A percentile compares a stretch with the other conserved stretches of the same genome.
phyloP scores from a whole-genome alignment of 1,140 invertebrate genomes.

The Bombus pyrosoma region DNA sequence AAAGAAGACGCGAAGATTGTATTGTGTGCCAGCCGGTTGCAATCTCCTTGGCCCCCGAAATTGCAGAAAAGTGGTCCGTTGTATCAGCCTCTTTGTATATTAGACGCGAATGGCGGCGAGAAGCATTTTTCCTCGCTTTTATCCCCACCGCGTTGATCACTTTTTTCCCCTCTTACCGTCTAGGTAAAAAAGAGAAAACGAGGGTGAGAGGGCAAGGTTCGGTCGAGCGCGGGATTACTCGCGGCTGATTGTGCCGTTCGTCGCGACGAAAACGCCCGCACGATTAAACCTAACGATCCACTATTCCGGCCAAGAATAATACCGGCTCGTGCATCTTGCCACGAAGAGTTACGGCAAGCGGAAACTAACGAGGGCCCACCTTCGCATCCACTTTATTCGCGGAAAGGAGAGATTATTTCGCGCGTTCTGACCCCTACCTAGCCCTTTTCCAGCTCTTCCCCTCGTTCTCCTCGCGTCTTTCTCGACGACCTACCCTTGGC shows the following conservation, averaged over 20 bases:
- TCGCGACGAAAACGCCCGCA: slow-evolving; percentile 39
- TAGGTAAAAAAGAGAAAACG: neutral
- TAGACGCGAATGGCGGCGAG: slow-evolving; percentile 20
- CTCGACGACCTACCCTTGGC: slow-evolving; percentile 12
- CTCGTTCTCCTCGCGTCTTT: neutral
- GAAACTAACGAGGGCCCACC: slow-evolving; percentile 42
- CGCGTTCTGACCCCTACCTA: neutral
- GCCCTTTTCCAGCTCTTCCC: no score
- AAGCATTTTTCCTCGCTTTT: slow-evolving; percentile 26
- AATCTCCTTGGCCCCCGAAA: slow-evolving; percentile 26
- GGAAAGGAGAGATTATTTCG: slow-evolving; percentile 41
- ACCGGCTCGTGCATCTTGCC: slow-evolving; percentile 34
- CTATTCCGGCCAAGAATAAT: slow-evolving; percentile 49
- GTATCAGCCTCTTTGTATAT: slow-evolving; percentile 43
- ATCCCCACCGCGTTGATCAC: slow-evolving; percentile 34
- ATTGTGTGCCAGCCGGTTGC: slow-evolving; percentile 8
- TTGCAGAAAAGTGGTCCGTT: slow-evolving; percentile 38
- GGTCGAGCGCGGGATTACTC: slow-evolving; percentile 35
- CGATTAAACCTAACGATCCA: slow-evolving; percentile 52
- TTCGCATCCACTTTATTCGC: slow-evolving; percentile 47
- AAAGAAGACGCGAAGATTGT: neutral
- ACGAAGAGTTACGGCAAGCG: slow-evolving; percentile 38
- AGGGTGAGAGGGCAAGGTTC: neutral
- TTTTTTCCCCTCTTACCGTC: neutral
- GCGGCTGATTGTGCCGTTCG: slow-evolving; percentile 40